phyloP scores from a whole-genome alignment of 2,888 invertebrate genomes.

The Cheilosia vernalis region DNA sequence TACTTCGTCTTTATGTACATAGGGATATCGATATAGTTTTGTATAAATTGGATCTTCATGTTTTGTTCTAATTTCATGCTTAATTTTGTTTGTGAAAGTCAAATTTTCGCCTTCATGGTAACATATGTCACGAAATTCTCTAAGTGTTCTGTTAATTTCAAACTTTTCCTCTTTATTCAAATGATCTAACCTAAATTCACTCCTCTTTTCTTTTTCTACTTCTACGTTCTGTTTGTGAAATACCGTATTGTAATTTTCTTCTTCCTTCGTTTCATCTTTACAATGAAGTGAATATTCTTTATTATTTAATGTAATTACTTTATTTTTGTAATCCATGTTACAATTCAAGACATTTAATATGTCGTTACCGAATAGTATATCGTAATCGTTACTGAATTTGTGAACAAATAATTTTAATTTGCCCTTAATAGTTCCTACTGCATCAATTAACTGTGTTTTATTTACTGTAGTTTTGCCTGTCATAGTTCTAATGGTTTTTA shows the following conservation, averaged over 20 bases:
- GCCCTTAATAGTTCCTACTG: background rate
- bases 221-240: background rate
- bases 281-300: too few species aligned
- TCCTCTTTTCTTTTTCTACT: background rate
- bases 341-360: background rate
- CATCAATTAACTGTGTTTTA: background rate
- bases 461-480: background rate
- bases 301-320: background rate
- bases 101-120: background rate
- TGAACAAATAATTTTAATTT: slow-evolving; percentile 8
- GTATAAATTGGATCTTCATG: background rate
- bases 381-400: background rate
- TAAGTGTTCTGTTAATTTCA: background rate
- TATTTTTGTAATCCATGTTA: background rate
- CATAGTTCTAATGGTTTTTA: background rate
- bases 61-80: background rate
- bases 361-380: background rate
- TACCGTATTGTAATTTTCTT: background rate
- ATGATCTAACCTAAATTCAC: too few species aligned
- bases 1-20: slow-evolving; percentile 3
- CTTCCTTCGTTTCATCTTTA: too few species aligned
- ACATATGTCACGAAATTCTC: too few species aligned
- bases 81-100: background rate
- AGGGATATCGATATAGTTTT: background rate
- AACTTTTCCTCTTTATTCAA: slow-evolving; percentile 3